Base-by-base conservation (phyloP, 2,888 invertebrate species). In the Tetranychus truncatus region DNA sequence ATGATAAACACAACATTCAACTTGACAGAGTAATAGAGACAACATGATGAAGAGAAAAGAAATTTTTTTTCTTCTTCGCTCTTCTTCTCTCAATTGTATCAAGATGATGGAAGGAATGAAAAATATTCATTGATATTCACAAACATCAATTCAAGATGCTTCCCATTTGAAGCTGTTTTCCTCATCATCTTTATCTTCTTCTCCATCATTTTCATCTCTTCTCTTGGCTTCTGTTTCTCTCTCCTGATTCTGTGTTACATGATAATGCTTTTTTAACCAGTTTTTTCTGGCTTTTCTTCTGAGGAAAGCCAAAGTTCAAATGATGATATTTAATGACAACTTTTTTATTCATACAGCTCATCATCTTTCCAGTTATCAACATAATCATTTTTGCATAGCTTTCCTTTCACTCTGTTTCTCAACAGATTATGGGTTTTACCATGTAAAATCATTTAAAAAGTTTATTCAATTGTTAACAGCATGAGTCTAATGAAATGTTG, bases 91-190 rank as follows among this genome's bases (percentile, higher is more conserved):
- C 15, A 15, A 15, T 55, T 55, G 9, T 9, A 55, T 55, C 55
- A 55, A 34, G 34, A 34, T 34, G 34, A 34, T 5, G 34, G 55
- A 9, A 55, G 7, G 6, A 6, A 55, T 55, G 55, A 55, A 55
- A 55, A 55, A 55, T 55, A 55, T 55, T 55, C 55, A 55, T 55
- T 55, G 55, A 55, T 55, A 55, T 55, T 55, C 55, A 55, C 55
- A 9, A 55, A 55, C 11, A 55, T 55, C 11, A 55, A 55, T 9
- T 15, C 55, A 55, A 55, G 55, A 55, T 55, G 55, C 55, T 55
- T 55, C 15, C 15, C 55, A 55, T 55, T 15, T 55, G 9, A 15
- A 55, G 55, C 15, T 15, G 15, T 55, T 9, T 15, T 55, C 9
- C 9, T 55, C 9, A 55, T 55, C 55, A 55, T 15, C 46, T 46